Conservation (phyloP, 2,888 invertebrate genomes). For the Omphaloscelis lunosa region DNA sequence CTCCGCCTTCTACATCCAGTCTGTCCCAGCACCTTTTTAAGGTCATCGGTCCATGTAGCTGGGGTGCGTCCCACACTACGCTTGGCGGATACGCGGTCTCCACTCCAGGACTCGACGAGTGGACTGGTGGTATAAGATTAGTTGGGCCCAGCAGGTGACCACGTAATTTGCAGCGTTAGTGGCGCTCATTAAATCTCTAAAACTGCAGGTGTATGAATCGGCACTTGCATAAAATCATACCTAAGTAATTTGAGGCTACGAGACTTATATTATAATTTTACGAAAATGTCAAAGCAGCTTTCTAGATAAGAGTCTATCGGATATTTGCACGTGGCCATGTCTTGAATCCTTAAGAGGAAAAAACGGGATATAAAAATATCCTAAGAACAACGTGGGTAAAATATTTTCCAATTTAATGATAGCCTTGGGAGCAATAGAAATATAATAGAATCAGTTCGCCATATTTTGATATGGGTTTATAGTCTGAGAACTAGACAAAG, state of each 20-base stretch:
- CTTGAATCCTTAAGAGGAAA: slow-evolving; percentile 30
- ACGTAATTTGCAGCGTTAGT: no score
- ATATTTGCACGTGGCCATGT: background rate
- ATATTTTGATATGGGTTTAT: slow-evolving; percentile 31
- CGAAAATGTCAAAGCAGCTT: no score
- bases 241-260: background rate
- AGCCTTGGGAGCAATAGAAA: slow-evolving; percentile 40
- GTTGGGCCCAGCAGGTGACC: background rate
- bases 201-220: no score
- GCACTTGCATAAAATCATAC: no score
- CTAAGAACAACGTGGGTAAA: slow-evolving; percentile 29
- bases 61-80: no score
- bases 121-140: background rate
- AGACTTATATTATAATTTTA: background rate
- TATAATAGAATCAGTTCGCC: slow-evolving; percentile 45
- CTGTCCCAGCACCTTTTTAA: no score
- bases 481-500: background rate
- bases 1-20: no score
- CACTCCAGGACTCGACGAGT: no score
- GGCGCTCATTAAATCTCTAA: no score
- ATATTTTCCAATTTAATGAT: slow-evolving; percentile 45
- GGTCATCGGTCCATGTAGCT: no score
- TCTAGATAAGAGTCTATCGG: background rate
- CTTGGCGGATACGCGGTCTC: no score
- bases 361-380: slow-evolving; percentile 20